Evolutionary conservation across 2,888 invertebrate genomes (phyloP), one percentile per base, ranked within the genome.

Genomic region (Cryptophagus acutangulus): DNA sequence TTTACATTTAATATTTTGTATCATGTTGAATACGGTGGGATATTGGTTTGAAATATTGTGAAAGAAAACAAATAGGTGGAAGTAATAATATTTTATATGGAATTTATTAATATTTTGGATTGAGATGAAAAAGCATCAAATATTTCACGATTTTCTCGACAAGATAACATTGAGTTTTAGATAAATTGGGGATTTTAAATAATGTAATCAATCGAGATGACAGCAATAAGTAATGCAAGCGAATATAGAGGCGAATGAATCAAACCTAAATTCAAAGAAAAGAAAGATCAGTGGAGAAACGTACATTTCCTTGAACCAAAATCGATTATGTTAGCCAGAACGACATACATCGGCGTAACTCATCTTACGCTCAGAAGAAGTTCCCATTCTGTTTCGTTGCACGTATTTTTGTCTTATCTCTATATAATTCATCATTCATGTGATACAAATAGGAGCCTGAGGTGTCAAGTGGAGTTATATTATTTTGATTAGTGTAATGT

Each of bases 361-460:
- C 25, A 36, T 36, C 41, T 33, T 25, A n/a, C n/a, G 40, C 45
- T 45, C 43, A 31, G 47, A 49, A 46, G 54, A 49, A 45, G 48
- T 45, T 45, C 49, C 40, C 54, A 57, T 62, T 56, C 47, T 48
- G 49, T 61, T 64, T 60, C 63, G 46, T 46, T 48, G 57, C 65
- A 63, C 63, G 65, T 63, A 62, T 59, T 60, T 62, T 62, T 59
- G 55, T 59, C 58, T 61, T 62, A 63, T 62, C 61, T 61, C 55
- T 52, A 53, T 54, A 57, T 61, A 63, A 64, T 65, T 64, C 62
- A 62, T 63, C 62, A 65, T 62, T 63, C 59, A 54, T 56, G 54
- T 50, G 56, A 58, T 61, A 60, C 59, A 62, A 62, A 59, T 56
- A 58, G 57, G 49, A 49, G 54, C 52, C 55, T 48, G 41, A 57